Percentiles rank a stretch among this genome's conserved stretches.
Conservation (phyloP, 2,888 invertebrate genomes). For the Congeria kusceri region DNA sequence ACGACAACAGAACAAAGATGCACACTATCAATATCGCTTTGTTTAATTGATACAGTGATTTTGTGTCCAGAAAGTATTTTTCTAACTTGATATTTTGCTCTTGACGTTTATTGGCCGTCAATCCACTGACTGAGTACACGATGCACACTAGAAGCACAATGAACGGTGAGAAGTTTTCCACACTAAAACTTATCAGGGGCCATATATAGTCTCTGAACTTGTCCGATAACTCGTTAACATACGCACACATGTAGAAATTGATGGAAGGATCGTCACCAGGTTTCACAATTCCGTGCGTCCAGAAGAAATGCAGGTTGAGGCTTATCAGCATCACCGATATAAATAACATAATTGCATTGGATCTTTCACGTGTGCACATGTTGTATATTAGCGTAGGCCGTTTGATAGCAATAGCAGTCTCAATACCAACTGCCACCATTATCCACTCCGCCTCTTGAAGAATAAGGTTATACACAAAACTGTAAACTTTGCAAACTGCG, state of each 20-base stretch:
- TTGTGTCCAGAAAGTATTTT: constrained; percentile 77
- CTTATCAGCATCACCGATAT: constrained; percentile 82
- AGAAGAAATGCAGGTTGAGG: constrained; percentile 84
- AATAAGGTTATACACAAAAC: constrained; percentile 78
- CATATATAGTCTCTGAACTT: constrained; percentile 77
- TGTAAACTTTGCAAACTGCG: constrained; percentile 82
- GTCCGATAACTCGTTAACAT: constrained; percentile 74
- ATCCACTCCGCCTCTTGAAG: constrained; percentile 80
- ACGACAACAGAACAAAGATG: constrained; percentile 22
- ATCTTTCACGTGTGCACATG: constrained; percentile 81
- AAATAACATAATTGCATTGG: constrained; percentile 79
- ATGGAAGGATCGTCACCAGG: constrained; percentile 63
- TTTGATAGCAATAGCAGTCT: constrained; percentile 77
- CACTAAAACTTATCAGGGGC: constrained; percentile 78
- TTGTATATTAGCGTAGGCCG: constrained; percentile 75
- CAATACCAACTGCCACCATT: constrained; percentile 78
- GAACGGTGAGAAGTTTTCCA: constrained; percentile 77
- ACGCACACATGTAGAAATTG: constrained; percentile 61
- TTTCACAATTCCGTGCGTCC: constrained; percentile 80
- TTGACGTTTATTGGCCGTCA: constrained; percentile 20
- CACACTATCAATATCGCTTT: constrained; percentile 35
- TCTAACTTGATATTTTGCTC: constrained; percentile 65
- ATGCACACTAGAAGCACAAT: constrained; percentile 71
- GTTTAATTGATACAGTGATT: constrained; percentile 71
- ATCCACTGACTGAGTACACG: constrained; percentile 48